Evolutionary conservation across 2,797 vertebrate species (phyloP), one percentile per base, ranked within the genome.

Genomic region (Sphaeramia orbicularis): DNA sequence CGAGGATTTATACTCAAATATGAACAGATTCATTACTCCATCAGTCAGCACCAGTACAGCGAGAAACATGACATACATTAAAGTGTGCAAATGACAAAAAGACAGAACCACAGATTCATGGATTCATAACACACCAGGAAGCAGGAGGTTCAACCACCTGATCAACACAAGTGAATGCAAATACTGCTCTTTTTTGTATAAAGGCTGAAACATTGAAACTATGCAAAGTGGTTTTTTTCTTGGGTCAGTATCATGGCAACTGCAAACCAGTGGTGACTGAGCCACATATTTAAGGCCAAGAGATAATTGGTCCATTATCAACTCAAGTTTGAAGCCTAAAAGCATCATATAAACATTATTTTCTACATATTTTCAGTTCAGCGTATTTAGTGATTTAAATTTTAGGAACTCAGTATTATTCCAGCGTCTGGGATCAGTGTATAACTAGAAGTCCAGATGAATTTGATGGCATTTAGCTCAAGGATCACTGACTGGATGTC

Each of bases 61-160:
- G 1, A 10, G 16, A 59, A 38, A 5, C 60, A 45, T 55, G 16
- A 2, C 41, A 74, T 37, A 71, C n/a, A 48, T 36, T 59, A 48
- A 74, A 65, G 41, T 76, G 82, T 84, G 75, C 70, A 88, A 86
- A 83, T 62, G 64, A 79, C 68, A 82, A 69, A 60, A 52, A 21
- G 32, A 32, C 2, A 0, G 6, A 12, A 52, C 42, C 1, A 10
- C 6, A 11, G 44, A 36, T 52, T 0, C 11, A 49, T 37, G 13
- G 7, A 5, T 27, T 14, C 27, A 38, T 21, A 38, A 51, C 13
- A 45, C 36, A 49, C 16, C 1, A 7, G 32, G 4, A 3, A 43
- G 30, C 32, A 19, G 41, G 30, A 53, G 15, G 53, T 47, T 55
- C 48, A 84, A 65, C 57, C 9, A 14, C 16, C 27, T 18, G 49